A percentile compares a stretch with the other conserved stretches of the same genome.
Conservation (phyloP, 2,888 invertebrate species). For the Drosophila ochracea region DNA sequence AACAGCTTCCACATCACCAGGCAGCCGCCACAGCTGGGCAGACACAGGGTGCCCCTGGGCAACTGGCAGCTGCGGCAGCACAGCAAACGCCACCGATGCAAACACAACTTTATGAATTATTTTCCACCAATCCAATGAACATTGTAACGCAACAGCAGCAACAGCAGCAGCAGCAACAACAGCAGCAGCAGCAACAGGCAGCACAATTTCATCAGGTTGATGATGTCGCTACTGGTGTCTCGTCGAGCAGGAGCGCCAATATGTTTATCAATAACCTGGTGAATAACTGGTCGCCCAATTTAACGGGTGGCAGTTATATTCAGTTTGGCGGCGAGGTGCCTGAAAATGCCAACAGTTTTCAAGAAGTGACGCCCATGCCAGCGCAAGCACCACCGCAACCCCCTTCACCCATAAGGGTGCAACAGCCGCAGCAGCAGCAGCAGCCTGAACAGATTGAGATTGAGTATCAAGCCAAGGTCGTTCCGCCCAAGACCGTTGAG, state of each 20-base stretch:
- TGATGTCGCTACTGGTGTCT: constrained; percentile 34
- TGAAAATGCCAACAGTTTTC: constrained; percentile 42
- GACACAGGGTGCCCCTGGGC: constrained; percentile 28
- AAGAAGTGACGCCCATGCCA: constrained; percentile 32
- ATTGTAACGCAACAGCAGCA: constrained; percentile 42
- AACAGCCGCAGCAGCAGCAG: constrained; percentile 31
- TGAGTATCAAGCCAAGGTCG: constrained; percentile 28
- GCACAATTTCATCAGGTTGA: constrained; percentile 54
- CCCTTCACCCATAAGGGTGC: constrained; percentile 35
- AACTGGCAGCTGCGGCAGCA: constrained; percentile 42
- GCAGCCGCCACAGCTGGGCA: constrained; percentile 25
- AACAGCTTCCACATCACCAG: constrained; percentile 52
- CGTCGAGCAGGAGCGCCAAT: constrained; percentile 71
- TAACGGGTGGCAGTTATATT: constrained; percentile 83
- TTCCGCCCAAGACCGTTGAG: constrained; percentile 25
- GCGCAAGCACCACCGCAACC: constrained; percentile 14
- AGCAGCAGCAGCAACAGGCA: constrained; percentile 29
- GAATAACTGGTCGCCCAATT: constrained; percentile 84
- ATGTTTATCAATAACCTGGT: constrained; percentile 84
- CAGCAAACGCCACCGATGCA: constrained; percentile 68
- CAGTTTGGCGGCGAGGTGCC: constrained; percentile 73
- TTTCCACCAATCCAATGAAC: constrained; percentile 80
- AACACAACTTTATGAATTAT: constrained; percentile 84
- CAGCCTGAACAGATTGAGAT: constrained; percentile 1
- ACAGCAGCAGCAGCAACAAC: constrained; percentile 37